Evolutionary conservation across 2,888 invertebrate species (phyloP), one percentile per base, ranked within the genome.

Genomic region (Pachliopta kotzebuea): DNA sequence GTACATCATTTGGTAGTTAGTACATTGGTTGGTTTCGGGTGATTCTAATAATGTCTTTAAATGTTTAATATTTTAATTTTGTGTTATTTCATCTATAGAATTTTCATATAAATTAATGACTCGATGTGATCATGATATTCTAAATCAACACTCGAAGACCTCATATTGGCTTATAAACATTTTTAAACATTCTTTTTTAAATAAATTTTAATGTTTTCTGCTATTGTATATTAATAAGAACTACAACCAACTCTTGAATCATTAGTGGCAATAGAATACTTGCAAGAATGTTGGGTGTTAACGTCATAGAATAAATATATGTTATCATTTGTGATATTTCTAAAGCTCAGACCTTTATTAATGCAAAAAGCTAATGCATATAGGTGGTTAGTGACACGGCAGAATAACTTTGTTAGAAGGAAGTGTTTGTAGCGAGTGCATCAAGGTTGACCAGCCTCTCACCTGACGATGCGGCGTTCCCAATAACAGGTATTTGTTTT

Each of bases 381-480:
- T 42, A 60, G 31, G 23, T 53, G 29, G 8, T 56, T 60, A 55
- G 55, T 29, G 42, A 65, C 50, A 64, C 42, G 55, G 66, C 67
- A 62, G 67, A 69, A 67, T 67, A 60, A 64, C 60, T 68, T 70
- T 70, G 71, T 75, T 78, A 79, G 78, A 76, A 78, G 80, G 80
- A 80, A 80, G 79, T 78, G 75, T 69, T 72, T 63, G 66, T 68
- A 68, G 67, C 71, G 66, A 69, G 66, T 70, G 73, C 73, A 69
- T 62, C 81, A 80, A 81, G 81, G 81, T 74, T 76, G 77, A 75
- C 78, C 67, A 68, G 72, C 75, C 74, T 77, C 79, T 77, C 79
- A 79, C 80, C 73, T 74, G 69, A 62, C 74, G 72, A 74, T 72
- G 74, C 70, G 72, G 70, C 74, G 71, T 76, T 71, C 74, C 75